These are phyloP conservation scores for Seira sanloemensis DNA, from an alignment of 2,888 invertebrate species.

Conservation along the genomic window DNA sequence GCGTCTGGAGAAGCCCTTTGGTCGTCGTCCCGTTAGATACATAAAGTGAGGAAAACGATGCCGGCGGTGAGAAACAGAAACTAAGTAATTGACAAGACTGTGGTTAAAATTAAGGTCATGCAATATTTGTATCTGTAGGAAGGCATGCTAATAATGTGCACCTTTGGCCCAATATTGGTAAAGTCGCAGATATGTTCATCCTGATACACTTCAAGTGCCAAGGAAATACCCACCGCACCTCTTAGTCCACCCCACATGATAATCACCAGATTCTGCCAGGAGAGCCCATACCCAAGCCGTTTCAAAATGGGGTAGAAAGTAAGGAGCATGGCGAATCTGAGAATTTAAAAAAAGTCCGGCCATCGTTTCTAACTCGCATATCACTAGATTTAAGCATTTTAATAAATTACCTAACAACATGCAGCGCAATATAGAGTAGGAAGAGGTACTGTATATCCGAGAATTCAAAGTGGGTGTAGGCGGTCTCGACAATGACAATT, in stretches of 20 bases:
- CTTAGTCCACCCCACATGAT: constrained; percentile 81
- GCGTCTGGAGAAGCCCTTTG: constrained; percentile 77
- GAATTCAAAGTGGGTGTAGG: constrained; percentile 77
- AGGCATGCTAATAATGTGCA: constrained; percentile 34
- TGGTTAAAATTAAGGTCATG: background rate
- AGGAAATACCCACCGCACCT: constrained; percentile 80
- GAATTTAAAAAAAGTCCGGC: constrained; percentile 73
- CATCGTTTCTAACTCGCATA: constrained; percentile 73
- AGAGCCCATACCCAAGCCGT: constrained; percentile 79
- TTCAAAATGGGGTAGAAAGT: constrained; percentile 78
- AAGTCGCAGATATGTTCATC: constrained; percentile 75
- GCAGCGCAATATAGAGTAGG: constrained; percentile 76
- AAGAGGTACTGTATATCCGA: constrained; percentile 78
- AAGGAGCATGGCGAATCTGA: constrained; percentile 77
- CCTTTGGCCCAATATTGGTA: constrained; percentile 68
- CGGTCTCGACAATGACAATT: constrained; percentile 79
- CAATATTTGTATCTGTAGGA: background rate
- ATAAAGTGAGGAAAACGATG: constrained; percentile 79
- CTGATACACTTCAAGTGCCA: constrained; percentile 79
- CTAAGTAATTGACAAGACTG: constrained; percentile 44
- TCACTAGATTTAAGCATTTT: background rate
- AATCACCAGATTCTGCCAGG: constrained; percentile 79
- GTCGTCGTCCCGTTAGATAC: constrained; percentile 80
- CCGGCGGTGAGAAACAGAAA: constrained; percentile 80
- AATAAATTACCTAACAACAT: constrained; percentile 75